A percentile compares a stretch with the other conserved stretches of the same genome.
Conservation (phyloP, 2,888 invertebrate species). For the Stenurella melanura region DNA sequence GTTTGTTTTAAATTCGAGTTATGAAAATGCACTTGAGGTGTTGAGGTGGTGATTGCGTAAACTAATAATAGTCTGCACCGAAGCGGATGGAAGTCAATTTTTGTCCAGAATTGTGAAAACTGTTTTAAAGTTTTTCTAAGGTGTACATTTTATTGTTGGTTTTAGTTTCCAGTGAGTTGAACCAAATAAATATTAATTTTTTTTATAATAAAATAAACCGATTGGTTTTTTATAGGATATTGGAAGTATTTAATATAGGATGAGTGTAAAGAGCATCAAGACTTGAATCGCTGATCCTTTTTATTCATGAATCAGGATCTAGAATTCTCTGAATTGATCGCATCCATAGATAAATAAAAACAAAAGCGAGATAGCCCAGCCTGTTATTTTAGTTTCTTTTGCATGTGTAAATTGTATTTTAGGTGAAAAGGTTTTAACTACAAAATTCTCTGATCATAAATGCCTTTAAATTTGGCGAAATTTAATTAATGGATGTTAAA, state of each 20-base stretch:
- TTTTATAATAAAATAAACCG: slow-evolving; percentile 20
- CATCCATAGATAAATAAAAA: not conserved
- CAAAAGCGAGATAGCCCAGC: not conserved
- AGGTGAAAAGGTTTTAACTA: slow-evolving; percentile 24
- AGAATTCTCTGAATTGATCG: not conserved
- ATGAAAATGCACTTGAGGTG: not conserved
- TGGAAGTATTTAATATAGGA: not conserved
- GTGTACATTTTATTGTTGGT: not conserved
- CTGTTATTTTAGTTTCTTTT: slow-evolving; percentile 1
- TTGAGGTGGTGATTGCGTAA: not conserved
- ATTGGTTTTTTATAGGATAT: slow-evolving; percentile 1
- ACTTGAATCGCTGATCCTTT: not conserved
- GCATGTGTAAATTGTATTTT: slow-evolving; percentile 29
- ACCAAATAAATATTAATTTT: slow-evolving; percentile 28
- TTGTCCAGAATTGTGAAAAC: not conserved
- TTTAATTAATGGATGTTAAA: slow-evolving; percentile 46
- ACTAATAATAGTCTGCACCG: slow-evolving; percentile 8
- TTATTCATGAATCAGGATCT: not conserved
- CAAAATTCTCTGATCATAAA: slow-evolving; percentile 48
- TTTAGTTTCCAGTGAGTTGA: slow-evolving; percentile 22
- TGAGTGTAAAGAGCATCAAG: not conserved
- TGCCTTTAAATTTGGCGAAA: slow-evolving; percentile 42
- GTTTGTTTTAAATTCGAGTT: not conserved
- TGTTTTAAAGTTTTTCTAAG: slow-evolving; percentile 6
- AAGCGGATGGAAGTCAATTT: not conserved